A percentile compares a stretch with the other conserved stretches of the same genome.
These are phyloP conservation scores for Phaethon lepturus DNA, from an alignment of 2,113 vertebrate genomes.

Conservation along the genomic window DNA sequence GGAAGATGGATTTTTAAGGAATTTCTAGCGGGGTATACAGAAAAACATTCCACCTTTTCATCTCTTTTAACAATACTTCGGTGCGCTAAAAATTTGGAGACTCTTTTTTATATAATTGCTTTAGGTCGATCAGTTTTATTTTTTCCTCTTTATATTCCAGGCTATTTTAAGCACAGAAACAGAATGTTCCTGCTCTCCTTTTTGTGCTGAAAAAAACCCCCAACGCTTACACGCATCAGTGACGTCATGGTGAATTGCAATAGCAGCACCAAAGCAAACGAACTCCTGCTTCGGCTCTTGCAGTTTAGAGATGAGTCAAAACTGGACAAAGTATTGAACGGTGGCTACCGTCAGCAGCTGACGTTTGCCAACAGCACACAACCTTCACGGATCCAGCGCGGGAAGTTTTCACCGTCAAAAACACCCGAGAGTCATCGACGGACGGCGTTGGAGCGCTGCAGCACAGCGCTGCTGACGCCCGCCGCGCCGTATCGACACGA, in stretches of 20 bases:
- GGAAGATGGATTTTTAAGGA: not conserved
- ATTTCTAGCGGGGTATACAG: not conserved
- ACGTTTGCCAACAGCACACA: not conserved
- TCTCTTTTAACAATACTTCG: not conserved
- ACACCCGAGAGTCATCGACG: fast-evolving
- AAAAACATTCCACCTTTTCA: not conserved
- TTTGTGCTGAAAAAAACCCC: not conserved
- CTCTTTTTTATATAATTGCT: not conserved
- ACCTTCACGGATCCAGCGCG: not conserved
- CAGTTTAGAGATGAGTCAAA: not conserved
- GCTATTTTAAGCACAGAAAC: not conserved
- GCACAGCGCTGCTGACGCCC: not conserved
- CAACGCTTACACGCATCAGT: not conserved
- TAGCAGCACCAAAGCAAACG: not conserved
- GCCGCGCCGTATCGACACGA: not conserved
- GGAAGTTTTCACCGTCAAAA: not conserved
- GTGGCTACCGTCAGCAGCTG: not conserved
- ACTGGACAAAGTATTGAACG: not conserved
- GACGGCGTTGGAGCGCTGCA: not conserved
- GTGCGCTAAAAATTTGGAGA: not conserved
- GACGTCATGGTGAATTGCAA: not conserved
- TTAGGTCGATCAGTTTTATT: not conserved
- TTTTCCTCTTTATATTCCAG: not conserved
- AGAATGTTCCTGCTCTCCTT: not conserved
- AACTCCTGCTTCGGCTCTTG: not conserved